Base-by-base conservation (phyloP, 2,888 invertebrate species). In the Thalpophila matura region DNA sequence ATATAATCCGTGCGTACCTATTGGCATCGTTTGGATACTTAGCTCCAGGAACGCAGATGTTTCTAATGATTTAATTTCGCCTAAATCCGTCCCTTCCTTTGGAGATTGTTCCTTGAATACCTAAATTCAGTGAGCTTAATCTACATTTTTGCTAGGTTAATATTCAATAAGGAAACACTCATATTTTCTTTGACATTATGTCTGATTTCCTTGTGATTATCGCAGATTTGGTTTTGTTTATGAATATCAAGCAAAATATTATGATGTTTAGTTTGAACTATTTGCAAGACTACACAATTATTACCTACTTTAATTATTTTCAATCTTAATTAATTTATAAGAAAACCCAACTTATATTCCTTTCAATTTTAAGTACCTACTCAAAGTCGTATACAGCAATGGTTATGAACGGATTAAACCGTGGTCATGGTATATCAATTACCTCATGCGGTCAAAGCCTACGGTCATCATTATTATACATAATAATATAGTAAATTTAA, bases 1-100 rank as follows among this genome's bases (percentile, higher is more conserved):
- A 66, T 74, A 74, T 82, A 81, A 77, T 82, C 80, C 80, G 49
- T 51, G 74, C 71, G 43, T 27, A 57, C 74, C 79, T 79, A 84
- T 82, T 69, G 81, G 80, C 79, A 82, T 84, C 81, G 81, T 80
- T 80, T 72, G 77, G 78, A 77, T 81, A 79, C 71, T 65, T 58
- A 81, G 79, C 77, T 76, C 56, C 80, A 79, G 72, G 76, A 77
- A 69, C 89, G 78, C 93, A 92, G 92, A 91, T 93, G 93, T 87
- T 81, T 65, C 76, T 88, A 91, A 93, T 87, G 91, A 86, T 91
- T 92, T 91, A 90, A 93, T 93, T 90, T 90, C 81, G 88, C 81
- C 87, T 82, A 81, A 88, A 86, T 84, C 81, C 82, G 72, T 81
- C 80, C 82, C 82, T 80, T 83, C 65, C 64, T 38, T 50, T 65